Evolutionary conservation across 1,140 invertebrate genomes (phyloP).

Genomic region (Trachymyrmex cornetzi): DNA sequence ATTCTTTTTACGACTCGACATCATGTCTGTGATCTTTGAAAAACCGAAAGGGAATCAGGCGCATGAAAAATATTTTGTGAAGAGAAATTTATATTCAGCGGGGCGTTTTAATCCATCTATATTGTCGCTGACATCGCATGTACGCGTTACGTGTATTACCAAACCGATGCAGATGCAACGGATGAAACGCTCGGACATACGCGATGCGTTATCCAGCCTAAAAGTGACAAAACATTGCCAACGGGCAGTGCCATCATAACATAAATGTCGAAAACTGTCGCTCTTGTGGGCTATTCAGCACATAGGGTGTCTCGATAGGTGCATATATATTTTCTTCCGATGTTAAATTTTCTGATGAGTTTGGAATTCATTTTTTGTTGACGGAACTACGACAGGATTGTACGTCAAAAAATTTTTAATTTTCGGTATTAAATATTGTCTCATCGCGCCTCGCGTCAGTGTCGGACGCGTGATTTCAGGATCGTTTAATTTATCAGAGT

Average conservation of each 20-base stretch:
- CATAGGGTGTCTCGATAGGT: background rate
- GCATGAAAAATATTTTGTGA: conserved; percentile 29
- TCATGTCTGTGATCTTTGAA: conserved; percentile 25
- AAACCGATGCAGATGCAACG: conserved; percentile 25
- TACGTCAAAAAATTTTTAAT: background rate
- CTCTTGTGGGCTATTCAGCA: background rate
- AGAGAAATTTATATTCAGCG: conserved; percentile 54
- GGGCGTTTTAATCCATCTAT: conserved; percentile 56
- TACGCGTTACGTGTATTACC: conserved; percentile 39
- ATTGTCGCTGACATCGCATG: conserved; percentile 37
- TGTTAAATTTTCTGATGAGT: conserved; percentile 5
- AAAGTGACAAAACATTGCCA: conserved; percentile 55
- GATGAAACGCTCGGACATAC: conserved; percentile 47
- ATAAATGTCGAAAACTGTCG: conserved; percentile 53
- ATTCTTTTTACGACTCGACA: conserved; percentile 3
- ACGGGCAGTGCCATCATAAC: conserved; percentile 20
- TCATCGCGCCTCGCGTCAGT: background rate
- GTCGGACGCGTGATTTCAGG: background rate
- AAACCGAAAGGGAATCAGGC: conserved; percentile 22
- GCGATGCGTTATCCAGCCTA: conserved; percentile 44
- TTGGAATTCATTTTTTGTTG: background rate
- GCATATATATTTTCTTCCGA: background rate
- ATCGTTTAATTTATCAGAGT: conserved; percentile 18
- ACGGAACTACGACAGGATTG: background rate
- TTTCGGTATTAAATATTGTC: background rate